These are phyloP conservation scores for Archegozetes longisetosus DNA, from an alignment of 1,140 invertebrate species.

Conservation along the genomic window DNA sequence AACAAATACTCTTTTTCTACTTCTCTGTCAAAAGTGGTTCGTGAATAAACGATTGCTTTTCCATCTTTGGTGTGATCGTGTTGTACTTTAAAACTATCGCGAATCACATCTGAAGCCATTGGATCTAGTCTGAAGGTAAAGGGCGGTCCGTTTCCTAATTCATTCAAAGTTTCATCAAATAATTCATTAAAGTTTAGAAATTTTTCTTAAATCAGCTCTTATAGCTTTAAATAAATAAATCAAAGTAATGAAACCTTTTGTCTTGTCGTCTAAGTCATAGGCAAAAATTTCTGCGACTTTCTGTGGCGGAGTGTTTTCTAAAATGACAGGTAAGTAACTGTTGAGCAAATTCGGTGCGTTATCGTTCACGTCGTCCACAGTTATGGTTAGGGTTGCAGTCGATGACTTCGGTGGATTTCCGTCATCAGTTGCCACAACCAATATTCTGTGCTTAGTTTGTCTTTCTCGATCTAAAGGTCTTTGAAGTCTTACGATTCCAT, in stretches of 20 bases:
- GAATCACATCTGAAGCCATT: slow-evolving; percentile 74
- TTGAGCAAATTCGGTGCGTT: slow-evolving; percentile 43
- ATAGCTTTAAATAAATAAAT: neutral
- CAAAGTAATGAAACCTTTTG: slow-evolving; percentile 5
- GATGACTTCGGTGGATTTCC: slow-evolving; percentile 68
- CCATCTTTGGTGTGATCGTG: slow-evolving; percentile 56
- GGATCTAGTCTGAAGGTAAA: slow-evolving; percentile 84
- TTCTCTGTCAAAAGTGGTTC: slow-evolving; percentile 81
- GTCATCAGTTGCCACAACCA: slow-evolving; percentile 26
- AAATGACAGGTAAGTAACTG: slow-evolving; percentile 75
- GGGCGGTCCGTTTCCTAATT: slow-evolving; percentile 75
- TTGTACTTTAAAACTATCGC: slow-evolving; percentile 73
- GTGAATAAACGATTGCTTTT: slow-evolving; percentile 77
- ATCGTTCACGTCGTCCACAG: slow-evolving; percentile 91
- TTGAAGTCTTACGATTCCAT: slow-evolving; percentile 75
- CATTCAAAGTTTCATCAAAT: too few relatives aligned
- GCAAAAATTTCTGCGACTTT: slow-evolving; percentile 83
- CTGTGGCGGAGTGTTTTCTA: slow-evolving; percentile 64
- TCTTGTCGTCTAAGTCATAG: slow-evolving; percentile 77
- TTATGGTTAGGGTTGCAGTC: slow-evolving; percentile 81
- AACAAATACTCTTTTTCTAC: slow-evolving; percentile 85
- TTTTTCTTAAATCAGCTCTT: too few relatives aligned
- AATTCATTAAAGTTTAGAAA: too few relatives aligned
- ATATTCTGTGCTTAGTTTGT: slow-evolving; percentile 66
- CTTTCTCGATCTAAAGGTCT: slow-evolving; percentile 59